Evolutionary conservation across 2,888 invertebrate species (phyloP).

Genomic region (Smittia aterrima): DNA sequence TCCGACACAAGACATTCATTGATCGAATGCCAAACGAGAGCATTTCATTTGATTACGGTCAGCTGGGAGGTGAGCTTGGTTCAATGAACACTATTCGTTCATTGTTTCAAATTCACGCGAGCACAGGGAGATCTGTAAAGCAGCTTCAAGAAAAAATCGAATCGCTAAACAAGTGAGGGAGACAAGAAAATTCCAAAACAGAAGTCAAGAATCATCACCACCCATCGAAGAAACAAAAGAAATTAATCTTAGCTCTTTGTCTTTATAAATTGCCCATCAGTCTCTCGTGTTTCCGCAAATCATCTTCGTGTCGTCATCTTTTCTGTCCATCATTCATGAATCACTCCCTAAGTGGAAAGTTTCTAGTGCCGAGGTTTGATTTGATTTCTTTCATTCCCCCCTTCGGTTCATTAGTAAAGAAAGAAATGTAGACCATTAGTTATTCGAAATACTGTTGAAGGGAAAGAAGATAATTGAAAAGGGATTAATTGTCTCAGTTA

Average conservation of each 20-base stretch:
- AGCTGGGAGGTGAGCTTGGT: conserved; percentile 69
- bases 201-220: not conserved
- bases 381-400: too few relatives aligned
- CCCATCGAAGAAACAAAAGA: not conserved
- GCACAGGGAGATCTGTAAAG: conserved; percentile 49
- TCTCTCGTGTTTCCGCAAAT: not conserved
- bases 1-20: conserved; percentile 31
- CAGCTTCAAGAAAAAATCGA: conserved; percentile 52
- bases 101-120: conserved; percentile 68
- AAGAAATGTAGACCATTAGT: not conserved
- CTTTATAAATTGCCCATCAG: not conserved
- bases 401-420: not conserved
- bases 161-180: conserved; percentile 42
- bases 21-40: conserved; percentile 59
- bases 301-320: not conserved
- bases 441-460: not conserved
- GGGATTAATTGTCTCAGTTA: not conserved
- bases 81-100: conserved; percentile 79
- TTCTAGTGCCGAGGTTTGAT: too few relatives aligned
- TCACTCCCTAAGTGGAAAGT: too few relatives aligned
- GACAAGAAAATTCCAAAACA: not conserved
- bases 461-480: not conserved
- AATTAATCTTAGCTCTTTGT: conserved; percentile 1
- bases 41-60: conserved; percentile 73
- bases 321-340: not conserved